Conservation (phyloP, 2,113 vertebrate species). For the Silurus glanis region DNA sequence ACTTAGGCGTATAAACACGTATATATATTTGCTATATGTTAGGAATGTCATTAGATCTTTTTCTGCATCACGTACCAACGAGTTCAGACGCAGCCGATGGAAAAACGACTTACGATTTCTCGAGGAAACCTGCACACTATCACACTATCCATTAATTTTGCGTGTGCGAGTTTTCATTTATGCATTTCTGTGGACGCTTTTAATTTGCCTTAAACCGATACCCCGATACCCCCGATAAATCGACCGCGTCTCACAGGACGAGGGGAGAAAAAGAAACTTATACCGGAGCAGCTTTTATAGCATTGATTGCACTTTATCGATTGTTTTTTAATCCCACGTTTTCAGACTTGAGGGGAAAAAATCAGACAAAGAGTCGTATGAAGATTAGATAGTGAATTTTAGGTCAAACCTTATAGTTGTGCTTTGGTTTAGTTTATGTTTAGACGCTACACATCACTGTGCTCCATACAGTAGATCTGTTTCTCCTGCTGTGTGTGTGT, state of each 20-base stretch:
- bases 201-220: too few relatives aligned
- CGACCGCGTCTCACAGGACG: too few relatives aligned
- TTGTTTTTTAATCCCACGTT: neutral
- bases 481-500: neutral
- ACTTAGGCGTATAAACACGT: constrained; percentile 49
- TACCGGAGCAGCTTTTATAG: neutral
- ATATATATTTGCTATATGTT: constrained; percentile 61
- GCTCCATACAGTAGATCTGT: constrained; percentile 5
- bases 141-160: too few relatives aligned
- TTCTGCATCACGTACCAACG: constrained; percentile 28
- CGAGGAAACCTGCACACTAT: too few relatives aligned
- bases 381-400: constrained; percentile 20
- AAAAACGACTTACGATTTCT: neutral
- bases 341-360: neutral
- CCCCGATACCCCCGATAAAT: too few relatives aligned
- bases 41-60: constrained; percentile 55
- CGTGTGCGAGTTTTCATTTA: neutral
- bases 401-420: constrained; percentile 4
- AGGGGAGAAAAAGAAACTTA: too few relatives aligned
- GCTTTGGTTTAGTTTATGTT: constrained; percentile 5
- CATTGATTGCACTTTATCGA: neutral
- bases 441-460: constrained; percentile 18
- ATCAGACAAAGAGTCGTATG: neutral
- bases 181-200: too few relatives aligned
- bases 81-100: neutral